Percentiles rank a stretch among this genome's conserved stretches.
These are phyloP conservation scores for Teinopalpus imperialis DNA, from an alignment of 2,888 invertebrate species.

Conservation along the genomic window DNA sequence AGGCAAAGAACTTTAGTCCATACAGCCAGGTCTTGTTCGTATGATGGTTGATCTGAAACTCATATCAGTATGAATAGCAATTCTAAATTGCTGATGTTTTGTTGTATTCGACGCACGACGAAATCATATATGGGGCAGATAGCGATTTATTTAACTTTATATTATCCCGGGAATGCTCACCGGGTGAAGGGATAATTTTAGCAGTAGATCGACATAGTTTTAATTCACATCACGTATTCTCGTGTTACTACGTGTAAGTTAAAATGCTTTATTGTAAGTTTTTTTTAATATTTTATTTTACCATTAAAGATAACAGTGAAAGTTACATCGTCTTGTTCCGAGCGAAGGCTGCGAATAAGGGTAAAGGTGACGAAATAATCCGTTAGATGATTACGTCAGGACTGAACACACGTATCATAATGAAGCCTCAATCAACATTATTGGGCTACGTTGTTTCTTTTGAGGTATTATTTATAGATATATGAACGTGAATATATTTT, in stretches of 20 bases:
- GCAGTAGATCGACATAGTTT: background rate
- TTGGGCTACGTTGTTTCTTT: too few species aligned
- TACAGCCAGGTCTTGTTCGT: too few species aligned
- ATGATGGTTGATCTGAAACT: too few species aligned
- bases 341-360: background rate
- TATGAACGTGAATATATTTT: too few species aligned
- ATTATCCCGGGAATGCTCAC: background rate
- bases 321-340: background rate
- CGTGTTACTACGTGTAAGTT: too few species aligned
- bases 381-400: too few species aligned
- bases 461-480: too few species aligned
- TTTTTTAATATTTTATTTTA: too few species aligned
- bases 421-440: background rate
- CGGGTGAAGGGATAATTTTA: background rate
- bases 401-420: too few species aligned
- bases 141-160: slow-evolving; percentile 9
- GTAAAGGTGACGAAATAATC: background rate
- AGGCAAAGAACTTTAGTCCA: too few species aligned
- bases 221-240: slow-evolving; percentile 3
- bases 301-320: background rate
- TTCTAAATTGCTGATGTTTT: slow-evolving; percentile 2
- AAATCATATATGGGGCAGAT: slow-evolving; percentile 3
- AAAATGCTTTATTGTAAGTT: too few species aligned
- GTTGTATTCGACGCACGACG: background rate
- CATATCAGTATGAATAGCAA: slow-evolving; percentile 1